Conservation (phyloP, 1,140 invertebrate genomes). For the Ctenoplectra terminalis region DNA sequence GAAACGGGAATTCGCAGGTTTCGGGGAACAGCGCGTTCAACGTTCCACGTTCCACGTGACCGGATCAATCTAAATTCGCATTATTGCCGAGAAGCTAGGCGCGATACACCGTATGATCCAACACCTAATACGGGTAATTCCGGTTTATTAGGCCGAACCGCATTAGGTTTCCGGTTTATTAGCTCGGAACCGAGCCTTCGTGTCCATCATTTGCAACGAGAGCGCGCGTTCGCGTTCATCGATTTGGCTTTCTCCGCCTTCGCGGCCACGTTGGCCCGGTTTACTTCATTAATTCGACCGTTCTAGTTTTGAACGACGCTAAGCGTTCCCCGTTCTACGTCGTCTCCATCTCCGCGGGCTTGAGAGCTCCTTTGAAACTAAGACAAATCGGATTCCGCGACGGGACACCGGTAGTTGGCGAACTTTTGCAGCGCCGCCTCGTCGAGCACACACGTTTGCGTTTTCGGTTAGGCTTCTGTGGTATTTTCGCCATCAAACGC, state of each 20-base stretch:
- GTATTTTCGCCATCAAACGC: background rate
- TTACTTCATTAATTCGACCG: slow-evolving; percentile 60
- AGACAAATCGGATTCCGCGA: slow-evolving; percentile 48
- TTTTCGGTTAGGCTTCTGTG: background rate
- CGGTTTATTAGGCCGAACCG: slow-evolving; percentile 73
- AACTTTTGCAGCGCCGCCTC: slow-evolving; percentile 7
- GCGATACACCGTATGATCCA: slow-evolving; percentile 68
- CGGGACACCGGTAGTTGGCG: slow-evolving; percentile 27
- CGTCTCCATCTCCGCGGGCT: background rate
- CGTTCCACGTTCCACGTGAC: slow-evolving; percentile 14
- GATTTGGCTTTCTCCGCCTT: slow-evolving; percentile 38
- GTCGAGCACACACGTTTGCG: background rate
- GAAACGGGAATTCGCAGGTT: slow-evolving; percentile 15
- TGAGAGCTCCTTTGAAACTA: slow-evolving; percentile 25
- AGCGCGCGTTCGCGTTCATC: slow-evolving; percentile 43
- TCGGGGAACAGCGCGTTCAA: slow-evolving; percentile 5
- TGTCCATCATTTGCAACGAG: slow-evolving; percentile 47
- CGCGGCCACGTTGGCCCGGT: slow-evolving; percentile 36
- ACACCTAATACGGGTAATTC: slow-evolving; percentile 74
- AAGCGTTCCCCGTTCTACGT: no score
- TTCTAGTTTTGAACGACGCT: slow-evolving; percentile 14
- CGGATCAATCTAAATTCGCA: slow-evolving; percentile 71
- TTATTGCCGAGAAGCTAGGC: slow-evolving; percentile 67
- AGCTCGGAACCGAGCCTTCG: slow-evolving; percentile 58
- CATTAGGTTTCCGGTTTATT: slow-evolving; percentile 74